These are phyloP conservation scores for Galaxias olidus DNA, from an alignment of 2,797 vertebrate genomes.

Conservation along the genomic window DNA sequence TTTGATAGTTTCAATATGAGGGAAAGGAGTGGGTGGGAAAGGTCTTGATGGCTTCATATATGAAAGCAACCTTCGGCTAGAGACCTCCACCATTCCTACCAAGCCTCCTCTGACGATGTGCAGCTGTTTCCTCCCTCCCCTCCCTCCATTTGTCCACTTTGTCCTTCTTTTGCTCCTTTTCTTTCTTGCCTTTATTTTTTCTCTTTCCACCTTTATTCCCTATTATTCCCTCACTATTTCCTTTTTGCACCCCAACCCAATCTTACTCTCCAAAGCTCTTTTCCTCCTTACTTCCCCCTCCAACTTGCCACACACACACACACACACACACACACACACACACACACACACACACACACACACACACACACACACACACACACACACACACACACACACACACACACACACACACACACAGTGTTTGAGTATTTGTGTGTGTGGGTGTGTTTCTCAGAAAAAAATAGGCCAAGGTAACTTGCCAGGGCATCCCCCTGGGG, in stretches of 20 bases:
- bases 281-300: background rate
- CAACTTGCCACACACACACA: too few species aligned
- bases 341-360: background rate
- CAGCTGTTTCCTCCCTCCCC: slow-evolving; percentile 44
- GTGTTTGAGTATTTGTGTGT: background rate
- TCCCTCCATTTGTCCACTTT: slow-evolving; percentile 23
- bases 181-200: slow-evolving; percentile 38
- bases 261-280: slow-evolving; percentile 3
- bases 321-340: background rate
- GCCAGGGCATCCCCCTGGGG: slow-evolving; percentile 60
- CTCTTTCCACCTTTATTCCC: background rate
- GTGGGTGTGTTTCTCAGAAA: slow-evolving; percentile 32
- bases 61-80: slow-evolving; percentile 32
- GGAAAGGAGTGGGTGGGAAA: slow-evolving; percentile 14
- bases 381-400: background rate
- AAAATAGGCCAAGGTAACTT: slow-evolving; percentile 84
- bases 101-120: slow-evolving; percentile 41
- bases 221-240: slow-evolving; percentile 7
- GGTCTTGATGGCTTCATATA: slow-evolving; percentile 42
- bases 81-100: slow-evolving; percentile 15
- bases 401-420: background rate
- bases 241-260: slow-evolving; percentile 11
- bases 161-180: slow-evolving; percentile 40
- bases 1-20: slow-evolving; percentile 75
- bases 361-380: background rate